Evolutionary conservation across 1,140 invertebrate genomes (phyloP).

Genomic region (Myzus persicae): DNA sequence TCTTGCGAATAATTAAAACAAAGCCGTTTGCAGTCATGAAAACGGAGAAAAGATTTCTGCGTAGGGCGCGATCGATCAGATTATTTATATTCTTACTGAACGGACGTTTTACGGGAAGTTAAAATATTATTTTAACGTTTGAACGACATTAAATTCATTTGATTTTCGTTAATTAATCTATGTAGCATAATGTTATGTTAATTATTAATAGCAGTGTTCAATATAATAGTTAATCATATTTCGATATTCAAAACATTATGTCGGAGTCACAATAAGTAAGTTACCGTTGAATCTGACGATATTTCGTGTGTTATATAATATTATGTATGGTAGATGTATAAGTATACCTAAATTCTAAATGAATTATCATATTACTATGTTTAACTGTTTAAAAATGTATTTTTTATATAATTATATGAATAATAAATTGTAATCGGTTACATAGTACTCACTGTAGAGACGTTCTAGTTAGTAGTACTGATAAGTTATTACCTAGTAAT

Average conservation of each 20-base stretch:
- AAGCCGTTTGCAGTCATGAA: not conserved
- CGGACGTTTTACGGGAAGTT: not conserved
- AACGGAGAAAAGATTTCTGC: not conserved
- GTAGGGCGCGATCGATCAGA: not conserved
- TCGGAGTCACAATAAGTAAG: no score
- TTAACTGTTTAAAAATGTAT: no score
- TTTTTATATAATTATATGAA: no score
- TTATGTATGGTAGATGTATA: no score
- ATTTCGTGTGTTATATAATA: no score
- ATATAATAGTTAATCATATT: not conserved
- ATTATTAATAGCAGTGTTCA: not conserved
- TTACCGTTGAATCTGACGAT: no score
- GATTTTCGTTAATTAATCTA: not conserved
- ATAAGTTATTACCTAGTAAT: no score
- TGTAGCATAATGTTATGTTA: not conserved
- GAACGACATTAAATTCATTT: not conserved
- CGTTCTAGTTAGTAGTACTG: not conserved
- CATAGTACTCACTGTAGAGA: not conserved
- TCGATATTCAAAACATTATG: no score
- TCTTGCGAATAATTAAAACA: constrained; percentile 11
- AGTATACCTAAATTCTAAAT: no score
- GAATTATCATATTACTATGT: no score
- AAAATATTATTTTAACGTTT: not conserved
- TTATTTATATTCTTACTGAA: not conserved
- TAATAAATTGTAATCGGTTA: not conserved